Evolutionary conservation across 2,113 vertebrate genomes (phyloP).

Genomic region (Pseudolaguvia tuberculata): DNA sequence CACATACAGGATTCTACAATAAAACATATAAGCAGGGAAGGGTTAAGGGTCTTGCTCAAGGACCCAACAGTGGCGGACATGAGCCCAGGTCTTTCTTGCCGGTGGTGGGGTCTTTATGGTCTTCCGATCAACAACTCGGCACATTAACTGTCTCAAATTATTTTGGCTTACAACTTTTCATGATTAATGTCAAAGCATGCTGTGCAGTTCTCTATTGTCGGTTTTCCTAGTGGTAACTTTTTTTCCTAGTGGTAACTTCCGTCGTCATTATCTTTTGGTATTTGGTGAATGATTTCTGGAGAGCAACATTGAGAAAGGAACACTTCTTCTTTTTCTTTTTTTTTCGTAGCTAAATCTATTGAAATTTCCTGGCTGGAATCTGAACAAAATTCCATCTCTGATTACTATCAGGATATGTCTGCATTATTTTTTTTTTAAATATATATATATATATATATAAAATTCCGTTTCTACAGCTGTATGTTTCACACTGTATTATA

Average conservation of each 20-base stretch:
- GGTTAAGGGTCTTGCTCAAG: no score
- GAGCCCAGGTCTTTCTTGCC: no score
- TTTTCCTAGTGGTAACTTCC: conserved; percentile 62
- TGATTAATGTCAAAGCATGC: conserved; percentile 27
- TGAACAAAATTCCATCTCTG: neutral
- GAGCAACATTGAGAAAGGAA: conserved; percentile 47
- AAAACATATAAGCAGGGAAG: no score
- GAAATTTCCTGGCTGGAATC: neutral
- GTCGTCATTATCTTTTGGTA: conserved; percentile 66
- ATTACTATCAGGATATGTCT: neutral
- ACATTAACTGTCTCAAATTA: no score
- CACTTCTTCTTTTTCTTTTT: no score
- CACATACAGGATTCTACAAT: no score
- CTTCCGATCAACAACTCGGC: no score
- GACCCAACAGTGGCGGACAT: no score
- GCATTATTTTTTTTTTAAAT: neutral
- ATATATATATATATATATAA: neutral
- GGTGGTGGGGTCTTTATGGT: no score
- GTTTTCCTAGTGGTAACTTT: conserved; percentile 58
- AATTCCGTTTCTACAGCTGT: neutral
- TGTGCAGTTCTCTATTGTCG: conserved; percentile 50
- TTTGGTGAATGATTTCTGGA: conserved; percentile 41
- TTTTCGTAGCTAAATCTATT: conserved; percentile 28
- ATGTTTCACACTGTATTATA: no score
- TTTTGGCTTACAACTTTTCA: no score